Evolutionary conservation across 2,888 invertebrate species (phyloP).

Genomic region (Calliopum simillimum): DNA sequence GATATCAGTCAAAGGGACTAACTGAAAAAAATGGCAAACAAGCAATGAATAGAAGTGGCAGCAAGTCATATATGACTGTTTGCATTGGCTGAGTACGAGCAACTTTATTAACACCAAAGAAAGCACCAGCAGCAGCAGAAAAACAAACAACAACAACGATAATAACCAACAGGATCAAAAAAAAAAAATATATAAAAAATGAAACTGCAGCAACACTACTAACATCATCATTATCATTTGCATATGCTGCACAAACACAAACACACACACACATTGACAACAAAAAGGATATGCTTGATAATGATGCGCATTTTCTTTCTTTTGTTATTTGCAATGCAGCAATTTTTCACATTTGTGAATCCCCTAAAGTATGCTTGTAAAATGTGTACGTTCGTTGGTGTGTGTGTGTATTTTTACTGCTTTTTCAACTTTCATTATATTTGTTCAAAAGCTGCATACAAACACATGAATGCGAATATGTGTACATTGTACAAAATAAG

Average conservation of each 20-base stretch:
- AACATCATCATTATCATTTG: neutral
- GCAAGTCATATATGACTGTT: constrained; percentile 1
- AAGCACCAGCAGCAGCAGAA: constrained; percentile 2
- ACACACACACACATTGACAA: neutral
- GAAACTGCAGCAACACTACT: neutral
- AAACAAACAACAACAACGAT: constrained; percentile 5
- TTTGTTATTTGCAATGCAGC: constrained; percentile 31
- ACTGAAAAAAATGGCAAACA: constrained; percentile 20
- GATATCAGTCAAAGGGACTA: constrained; percentile 25
- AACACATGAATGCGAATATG: neutral
- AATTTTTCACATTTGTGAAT: constrained; percentile 31
- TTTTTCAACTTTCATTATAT: constrained; percentile 11
- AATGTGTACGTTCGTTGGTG: constrained; percentile 4
- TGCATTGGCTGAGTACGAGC: constrained; percentile 21
- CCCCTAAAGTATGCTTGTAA: constrained; percentile 30
- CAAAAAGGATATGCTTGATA: constrained; percentile 17
- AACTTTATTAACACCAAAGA: constrained; percentile 23
- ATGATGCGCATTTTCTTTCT: constrained; percentile 32
- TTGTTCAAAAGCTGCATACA: constrained; percentile 26
- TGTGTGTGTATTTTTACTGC: neutral
- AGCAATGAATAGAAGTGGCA: constrained; percentile 31
- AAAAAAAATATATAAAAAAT: too few species aligned
- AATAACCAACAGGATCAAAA: neutral
- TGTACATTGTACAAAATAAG: too few species aligned
- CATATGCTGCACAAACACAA: neutral